phyloP scores from a whole-genome alignment of 2,888 invertebrate species.

The Synergus laeviventris region DNA sequence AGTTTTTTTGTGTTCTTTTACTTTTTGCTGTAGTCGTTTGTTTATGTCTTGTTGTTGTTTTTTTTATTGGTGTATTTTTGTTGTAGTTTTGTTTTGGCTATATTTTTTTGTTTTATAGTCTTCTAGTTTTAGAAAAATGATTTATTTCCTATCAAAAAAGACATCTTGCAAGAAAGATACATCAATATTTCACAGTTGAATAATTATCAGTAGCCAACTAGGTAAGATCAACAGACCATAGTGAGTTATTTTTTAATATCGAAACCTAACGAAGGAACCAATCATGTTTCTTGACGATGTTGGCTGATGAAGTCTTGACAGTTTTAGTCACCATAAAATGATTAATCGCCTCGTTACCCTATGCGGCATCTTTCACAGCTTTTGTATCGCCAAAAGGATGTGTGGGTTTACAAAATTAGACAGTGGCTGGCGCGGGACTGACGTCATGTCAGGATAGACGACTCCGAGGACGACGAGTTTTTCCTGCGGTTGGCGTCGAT shows the following conservation, averaged over 20 bases:
- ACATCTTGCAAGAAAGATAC: not conserved
- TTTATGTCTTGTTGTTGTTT: no score
- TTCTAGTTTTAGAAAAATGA: not conserved
- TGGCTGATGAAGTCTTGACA: not conserved
- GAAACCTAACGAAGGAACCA: not conserved
- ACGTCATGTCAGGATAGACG: conserved; percentile 31
- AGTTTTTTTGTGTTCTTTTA: no score
- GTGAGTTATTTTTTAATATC: not conserved
- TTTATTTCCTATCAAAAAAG: not conserved
- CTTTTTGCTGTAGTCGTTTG: no score
- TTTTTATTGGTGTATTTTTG: no score
- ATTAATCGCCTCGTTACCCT: conserved; percentile 1
- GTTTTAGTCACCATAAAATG: conserved; percentile 1
- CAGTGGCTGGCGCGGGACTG: not conserved
- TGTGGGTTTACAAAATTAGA: conserved; percentile 5
- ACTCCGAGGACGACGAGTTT: conserved; percentile 56
- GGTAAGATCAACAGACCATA: not conserved
- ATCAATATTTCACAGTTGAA: not conserved
- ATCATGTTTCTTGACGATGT: not conserved
- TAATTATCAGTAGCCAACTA: not conserved
- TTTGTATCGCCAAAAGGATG: not conserved
- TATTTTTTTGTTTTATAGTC: no score
- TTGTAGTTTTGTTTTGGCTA: no score
- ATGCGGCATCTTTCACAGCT: not conserved
- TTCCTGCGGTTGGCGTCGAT: conserved; percentile 58